Percentiles rank a stretch among this genome's conserved stretches.
These are phyloP conservation scores for Hydrophis major DNA, from an alignment of 2,797 vertebrate genomes.

Conservation along the genomic window DNA sequence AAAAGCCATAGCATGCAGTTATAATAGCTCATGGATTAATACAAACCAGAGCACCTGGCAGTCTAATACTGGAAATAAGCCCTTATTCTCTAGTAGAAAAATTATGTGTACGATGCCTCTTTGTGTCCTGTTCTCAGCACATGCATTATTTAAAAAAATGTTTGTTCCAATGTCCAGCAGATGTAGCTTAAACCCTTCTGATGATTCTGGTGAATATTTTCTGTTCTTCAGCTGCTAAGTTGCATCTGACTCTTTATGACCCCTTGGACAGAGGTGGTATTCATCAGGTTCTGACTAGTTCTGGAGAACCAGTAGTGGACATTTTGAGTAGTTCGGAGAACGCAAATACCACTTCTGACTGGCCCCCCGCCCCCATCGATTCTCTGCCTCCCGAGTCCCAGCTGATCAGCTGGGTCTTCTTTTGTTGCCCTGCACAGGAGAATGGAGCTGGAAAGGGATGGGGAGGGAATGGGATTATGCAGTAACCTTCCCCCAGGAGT, in stretches of 20 bases:
- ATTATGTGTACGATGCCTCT: constrained; percentile 6
- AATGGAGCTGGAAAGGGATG: too few relatives aligned
- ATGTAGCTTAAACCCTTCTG: background rate
- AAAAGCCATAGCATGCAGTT: constrained; percentile 50
- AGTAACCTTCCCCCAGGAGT: too few relatives aligned
- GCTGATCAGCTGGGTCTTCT: too few relatives aligned
- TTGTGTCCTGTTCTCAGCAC: constrained; percentile 30
- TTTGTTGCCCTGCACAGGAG: too few relatives aligned
- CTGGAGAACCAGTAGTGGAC: too few relatives aligned
- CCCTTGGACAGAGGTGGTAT: too few relatives aligned
- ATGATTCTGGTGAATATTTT: background rate
- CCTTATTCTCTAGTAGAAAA: constrained; percentile 19
- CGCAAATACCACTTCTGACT: too few relatives aligned
- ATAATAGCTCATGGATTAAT: constrained; percentile 27
- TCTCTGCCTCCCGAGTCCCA: too few relatives aligned
- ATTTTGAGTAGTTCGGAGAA: too few relatives aligned
- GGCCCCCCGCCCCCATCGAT: too few relatives aligned
- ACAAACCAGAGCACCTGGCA: constrained; percentile 40
- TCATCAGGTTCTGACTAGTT: too few relatives aligned
- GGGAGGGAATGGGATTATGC: too few relatives aligned
- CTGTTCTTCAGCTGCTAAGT: background rate
- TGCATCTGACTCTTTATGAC: background rate
- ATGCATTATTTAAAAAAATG: background rate
- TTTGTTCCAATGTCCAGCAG: background rate
- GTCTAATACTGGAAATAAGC: constrained; percentile 41